Percentiles rank a stretch among this genome's conserved stretches.
Conservation (phyloP, 2,113 vertebrate species). For the Gallinago paraguaiae region DNA sequence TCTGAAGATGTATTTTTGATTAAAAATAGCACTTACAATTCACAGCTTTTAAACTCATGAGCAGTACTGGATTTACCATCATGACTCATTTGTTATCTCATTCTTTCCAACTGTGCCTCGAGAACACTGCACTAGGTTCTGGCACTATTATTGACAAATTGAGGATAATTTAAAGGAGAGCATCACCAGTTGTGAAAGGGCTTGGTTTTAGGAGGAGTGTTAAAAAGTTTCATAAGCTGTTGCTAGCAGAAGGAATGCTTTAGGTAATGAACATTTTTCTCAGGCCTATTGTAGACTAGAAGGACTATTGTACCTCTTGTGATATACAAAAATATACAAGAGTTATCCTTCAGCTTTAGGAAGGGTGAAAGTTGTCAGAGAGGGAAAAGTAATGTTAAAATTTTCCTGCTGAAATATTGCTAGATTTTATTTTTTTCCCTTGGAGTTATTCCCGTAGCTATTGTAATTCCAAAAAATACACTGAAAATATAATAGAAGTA, state of each 20-base stretch:
- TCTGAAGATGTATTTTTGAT: constrained; percentile 57
- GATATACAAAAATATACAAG: neutral
- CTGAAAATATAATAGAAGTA: neutral
- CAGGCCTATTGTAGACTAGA: neutral
- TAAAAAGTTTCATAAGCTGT: neutral
- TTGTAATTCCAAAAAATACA: neutral
- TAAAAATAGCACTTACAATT: constrained; percentile 60
- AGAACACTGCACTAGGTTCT: constrained; percentile 20
- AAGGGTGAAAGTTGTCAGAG: neutral
- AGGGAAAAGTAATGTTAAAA: neutral
- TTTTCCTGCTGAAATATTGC: neutral
- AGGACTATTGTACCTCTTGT: neutral
- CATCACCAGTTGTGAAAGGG: constrained; percentile 19
- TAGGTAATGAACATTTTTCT: neutral
- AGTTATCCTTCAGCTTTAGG: neutral
- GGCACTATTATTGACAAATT: constrained; percentile 29
- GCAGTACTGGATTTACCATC: constrained; percentile 30
- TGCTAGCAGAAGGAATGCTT: neutral
- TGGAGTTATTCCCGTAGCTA: neutral
- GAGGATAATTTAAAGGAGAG: constrained; percentile 22
- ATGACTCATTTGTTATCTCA: constrained; percentile 65
- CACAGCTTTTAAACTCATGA: constrained; percentile 44
- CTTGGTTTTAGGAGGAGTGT: neutral
- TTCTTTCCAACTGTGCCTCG: constrained; percentile 30
- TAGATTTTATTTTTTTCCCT: neutral